Conservation (phyloP, 2,888 invertebrate species). For the Phlogophora meticulosa region DNA sequence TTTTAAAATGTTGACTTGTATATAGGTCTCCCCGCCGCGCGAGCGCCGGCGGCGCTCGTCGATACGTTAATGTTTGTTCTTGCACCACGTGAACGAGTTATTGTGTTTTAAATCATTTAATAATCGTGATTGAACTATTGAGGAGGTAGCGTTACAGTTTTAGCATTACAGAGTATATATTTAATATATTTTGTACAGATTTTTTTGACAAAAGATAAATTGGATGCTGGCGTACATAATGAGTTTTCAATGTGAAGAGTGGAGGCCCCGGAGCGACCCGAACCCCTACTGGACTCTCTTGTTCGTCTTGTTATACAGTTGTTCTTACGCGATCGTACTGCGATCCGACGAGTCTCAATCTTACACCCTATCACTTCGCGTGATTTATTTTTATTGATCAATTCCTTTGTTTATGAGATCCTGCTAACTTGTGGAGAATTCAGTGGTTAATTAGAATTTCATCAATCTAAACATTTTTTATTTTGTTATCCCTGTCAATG, state of each 20-base stretch:
- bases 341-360: slow-evolving; percentile 74
- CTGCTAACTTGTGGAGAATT: slow-evolving; percentile 89
- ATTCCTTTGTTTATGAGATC: slow-evolving; percentile 91
- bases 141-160: slow-evolving; percentile 90
- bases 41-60: slow-evolving; percentile 70
- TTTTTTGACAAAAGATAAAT: slow-evolving; percentile 92
- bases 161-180: slow-evolving; percentile 92
- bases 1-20: slow-evolving; percentile 88
- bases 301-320: slow-evolving; percentile 78
- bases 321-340: slow-evolving; percentile 73
- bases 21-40: slow-evolving; percentile 81
- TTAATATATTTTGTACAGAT: slow-evolving; percentile 92
- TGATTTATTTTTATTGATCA: slow-evolving; percentile 84
- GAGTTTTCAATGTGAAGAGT: slow-evolving; percentile 89
- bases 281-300: slow-evolving; percentile 81
- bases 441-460: slow-evolving; percentile 90
- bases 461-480: slow-evolving; percentile 90
- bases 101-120: slow-evolving; percentile 91
- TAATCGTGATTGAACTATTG: slow-evolving; percentile 90
- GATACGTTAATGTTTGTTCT: slow-evolving; percentile 89
- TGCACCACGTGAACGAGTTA: slow-evolving; percentile 88
- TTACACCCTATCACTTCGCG: slow-evolving; percentile 71
- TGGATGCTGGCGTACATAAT: slow-evolving; percentile 90
- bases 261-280: slow-evolving; percentile 86
- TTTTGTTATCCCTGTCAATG: slow-evolving; percentile 89